Conservation (phyloP, 2,888 invertebrate genomes). For the Netelia fuscicornis region DNA sequence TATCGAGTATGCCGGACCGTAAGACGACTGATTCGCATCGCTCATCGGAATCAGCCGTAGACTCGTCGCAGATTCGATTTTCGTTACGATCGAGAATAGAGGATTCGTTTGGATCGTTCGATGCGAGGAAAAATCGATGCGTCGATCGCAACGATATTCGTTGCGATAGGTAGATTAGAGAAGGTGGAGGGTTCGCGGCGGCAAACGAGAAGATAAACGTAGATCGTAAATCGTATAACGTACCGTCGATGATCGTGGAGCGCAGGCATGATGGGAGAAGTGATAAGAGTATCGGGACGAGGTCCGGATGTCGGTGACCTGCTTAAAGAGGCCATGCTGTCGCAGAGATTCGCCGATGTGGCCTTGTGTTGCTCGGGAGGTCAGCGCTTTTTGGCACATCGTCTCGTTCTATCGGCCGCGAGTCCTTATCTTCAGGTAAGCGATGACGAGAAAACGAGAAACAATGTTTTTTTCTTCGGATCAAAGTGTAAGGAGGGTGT, state of each 20-base stretch:
- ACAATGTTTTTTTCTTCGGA: no score
- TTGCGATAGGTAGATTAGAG: no score
- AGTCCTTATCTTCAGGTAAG: conserved; percentile 89
- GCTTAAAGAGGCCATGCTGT: conserved; percentile 85
- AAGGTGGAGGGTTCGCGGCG: no score
- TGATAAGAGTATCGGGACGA: conserved; percentile 78
- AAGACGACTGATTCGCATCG: background rate
- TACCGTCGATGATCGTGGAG: conserved; percentile 39
- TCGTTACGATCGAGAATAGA: background rate
- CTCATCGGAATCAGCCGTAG: background rate
- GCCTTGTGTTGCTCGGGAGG: conserved; percentile 88
- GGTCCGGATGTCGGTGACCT: conserved; percentile 79
- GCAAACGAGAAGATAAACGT: no score
- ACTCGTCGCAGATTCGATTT: background rate
- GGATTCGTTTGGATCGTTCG: background rate
- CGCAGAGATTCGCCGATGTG: conserved; percentile 87
- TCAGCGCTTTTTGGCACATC: conserved; percentile 88
- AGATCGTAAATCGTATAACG: background rate
- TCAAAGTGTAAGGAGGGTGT: no score
- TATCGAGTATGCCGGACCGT: conserved; percentile 35
- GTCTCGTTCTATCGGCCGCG: conserved; percentile 89
- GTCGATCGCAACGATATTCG: no score
- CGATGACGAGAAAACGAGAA: no score
- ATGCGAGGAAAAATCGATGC: background rate
- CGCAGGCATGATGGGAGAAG: conserved; percentile 78